Conservation (phyloP, 2,888 invertebrate genomes). For the Lasioglossum oenotherae region DNA sequence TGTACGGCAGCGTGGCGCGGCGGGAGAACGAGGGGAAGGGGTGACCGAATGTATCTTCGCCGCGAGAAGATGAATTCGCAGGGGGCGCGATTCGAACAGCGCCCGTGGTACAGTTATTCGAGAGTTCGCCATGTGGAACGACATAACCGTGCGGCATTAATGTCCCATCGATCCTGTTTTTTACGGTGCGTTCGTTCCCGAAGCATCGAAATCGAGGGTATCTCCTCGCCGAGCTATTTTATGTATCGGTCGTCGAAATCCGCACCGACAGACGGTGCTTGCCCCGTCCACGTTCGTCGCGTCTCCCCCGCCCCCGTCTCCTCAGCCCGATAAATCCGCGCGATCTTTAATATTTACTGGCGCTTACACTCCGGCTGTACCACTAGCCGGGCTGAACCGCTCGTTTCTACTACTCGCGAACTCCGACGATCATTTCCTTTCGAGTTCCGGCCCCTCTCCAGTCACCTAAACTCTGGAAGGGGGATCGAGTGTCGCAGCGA, state of each 20-base stretch:
- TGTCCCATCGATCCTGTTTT: conserved; percentile 55
- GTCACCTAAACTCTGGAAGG: no score
- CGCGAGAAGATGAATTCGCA: conserved; percentile 10
- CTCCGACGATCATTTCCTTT: not conserved
- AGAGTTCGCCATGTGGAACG: conserved; percentile 42
- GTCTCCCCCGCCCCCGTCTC: not conserved
- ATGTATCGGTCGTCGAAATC: conserved; percentile 20
- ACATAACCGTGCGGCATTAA: conserved; percentile 56
- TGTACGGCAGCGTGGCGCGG: not conserved
- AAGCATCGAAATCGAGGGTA: conserved; percentile 34
- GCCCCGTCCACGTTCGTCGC: not conserved
- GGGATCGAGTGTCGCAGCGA: not conserved
- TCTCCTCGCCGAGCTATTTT: conserved; percentile 2
- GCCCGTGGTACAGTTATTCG: conserved; percentile 13
- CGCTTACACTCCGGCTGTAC: conserved; percentile 9
- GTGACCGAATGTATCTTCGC: conserved; percentile 3
- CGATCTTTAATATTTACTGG: conserved; percentile 25
- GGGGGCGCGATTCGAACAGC: conserved; percentile 3
- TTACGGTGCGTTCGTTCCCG: conserved; percentile 44
- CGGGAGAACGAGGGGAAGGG: not conserved
- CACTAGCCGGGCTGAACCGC: conserved; percentile 2
- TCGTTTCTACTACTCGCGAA: not conserved
- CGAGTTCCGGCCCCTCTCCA: not conserved
- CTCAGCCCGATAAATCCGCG: not conserved
- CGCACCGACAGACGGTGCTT: conserved; percentile 27